Percentiles rank a stretch among this genome's conserved stretches.
phyloP scores from a whole-genome alignment of 2,113 vertebrate species.

The Astur gentilis region DNA sequence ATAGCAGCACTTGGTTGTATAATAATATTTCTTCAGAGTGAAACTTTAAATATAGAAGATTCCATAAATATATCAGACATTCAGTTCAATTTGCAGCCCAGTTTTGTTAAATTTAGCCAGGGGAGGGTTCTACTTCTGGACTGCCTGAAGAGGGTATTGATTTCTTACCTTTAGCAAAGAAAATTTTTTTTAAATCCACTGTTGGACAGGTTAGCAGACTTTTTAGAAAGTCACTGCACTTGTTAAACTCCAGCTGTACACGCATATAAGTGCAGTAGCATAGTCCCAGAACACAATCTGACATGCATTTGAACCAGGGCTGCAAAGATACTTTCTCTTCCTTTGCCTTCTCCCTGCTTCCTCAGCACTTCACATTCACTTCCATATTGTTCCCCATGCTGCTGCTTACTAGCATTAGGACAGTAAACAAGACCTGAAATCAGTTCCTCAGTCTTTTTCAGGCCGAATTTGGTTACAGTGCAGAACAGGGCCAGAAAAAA shows the following conservation, averaged over 20 bases:
- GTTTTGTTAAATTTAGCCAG: background rate
- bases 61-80: background rate
- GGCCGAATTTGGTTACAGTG: background rate
- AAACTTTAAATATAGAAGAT: background rate
- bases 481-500: background rate
- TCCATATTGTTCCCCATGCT: background rate
- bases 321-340: background rate
- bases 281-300: background rate
- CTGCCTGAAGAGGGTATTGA: background rate
- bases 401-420: background rate
- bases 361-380: background rate
- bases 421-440: background rate
- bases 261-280: accelerated
- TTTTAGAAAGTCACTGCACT: background rate
- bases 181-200: background rate
- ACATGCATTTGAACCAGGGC: background rate
- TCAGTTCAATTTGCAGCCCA: background rate
- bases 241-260: background rate
- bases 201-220: background rate
- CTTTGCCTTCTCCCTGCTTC: background rate
- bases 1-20: background rate
- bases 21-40: background rate
- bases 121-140: background rate
- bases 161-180: background rate
- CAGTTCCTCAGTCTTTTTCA: background rate